Base-by-base conservation (phyloP, 2,888 invertebrate genomes). In the Papilio protenor region DNA sequence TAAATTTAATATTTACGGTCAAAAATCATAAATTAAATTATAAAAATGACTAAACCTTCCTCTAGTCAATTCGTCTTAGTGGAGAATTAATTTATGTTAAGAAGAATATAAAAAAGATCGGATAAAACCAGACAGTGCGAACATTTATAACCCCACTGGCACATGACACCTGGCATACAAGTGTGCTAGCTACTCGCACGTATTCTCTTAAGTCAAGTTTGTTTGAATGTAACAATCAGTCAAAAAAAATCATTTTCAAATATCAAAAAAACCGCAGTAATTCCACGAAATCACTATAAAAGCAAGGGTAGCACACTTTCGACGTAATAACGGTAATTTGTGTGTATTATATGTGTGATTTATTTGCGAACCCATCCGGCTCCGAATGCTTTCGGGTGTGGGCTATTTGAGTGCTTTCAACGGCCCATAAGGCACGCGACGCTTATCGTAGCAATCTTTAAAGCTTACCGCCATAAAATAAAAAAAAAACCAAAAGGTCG, bases 321-420 rank as follows among this genome's bases (percentile, higher is more conserved):
- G 21, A 6, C n/a, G 33, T 27, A 77, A 76, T 72, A 72, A 77
- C 73, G 2, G 45, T 40, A 77, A 45, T 73, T 77, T 66, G 71
- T 77, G 71, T 33, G 72, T 64, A 66, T 73, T 77, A 73, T 73
- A 77, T 57, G 55, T 77, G 55, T 77, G 73, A 77, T 77, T 77
- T 77, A 77, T 73, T 73, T 23, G 23, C n/a, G 12, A 23, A 12
- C 73, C 55, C 77, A 73, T 77, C 77, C 76, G 76, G 72, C 72
- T 40, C 45, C 64, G 45, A 73, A 72, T 72, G 49, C n/a, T 21
- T n/a, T 52, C 21, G 77, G 45, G 73, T 18, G 73, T 55, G 64
- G 52, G 27, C 45, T 52, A 73, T 66, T 66, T 45, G 73, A 66
- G 71, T 73, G 73, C 77, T 77, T 77, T 77, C 77, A 77, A 73